Conservation (phyloP, 1,140 invertebrate species). For the Eumeta japonica region DNA sequence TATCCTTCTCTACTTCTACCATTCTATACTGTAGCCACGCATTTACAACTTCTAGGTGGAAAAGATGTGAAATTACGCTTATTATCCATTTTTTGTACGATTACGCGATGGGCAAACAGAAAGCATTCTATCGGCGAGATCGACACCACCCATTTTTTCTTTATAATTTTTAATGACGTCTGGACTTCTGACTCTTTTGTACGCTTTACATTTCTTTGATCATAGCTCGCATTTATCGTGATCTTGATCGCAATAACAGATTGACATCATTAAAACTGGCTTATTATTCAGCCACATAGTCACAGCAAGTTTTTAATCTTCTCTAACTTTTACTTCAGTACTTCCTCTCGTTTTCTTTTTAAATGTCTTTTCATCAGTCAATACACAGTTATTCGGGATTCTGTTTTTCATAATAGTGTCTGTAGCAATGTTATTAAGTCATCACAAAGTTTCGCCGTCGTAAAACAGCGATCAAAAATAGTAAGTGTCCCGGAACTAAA, state of each 20-base stretch:
- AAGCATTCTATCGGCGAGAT: constrained; percentile 16
- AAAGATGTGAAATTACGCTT: constrained; percentile 7
- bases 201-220: constrained; percentile 21
- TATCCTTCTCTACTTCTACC: not conserved
- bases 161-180: constrained; percentile 13
- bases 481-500: constrained; percentile 3
- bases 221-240: constrained; percentile 4
- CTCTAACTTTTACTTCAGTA: too few relatives aligned
- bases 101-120: too few relatives aligned
- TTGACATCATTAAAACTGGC: constrained; percentile 1
- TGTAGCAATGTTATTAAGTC: not conserved
- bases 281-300: constrained; percentile 6
- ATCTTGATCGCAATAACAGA: not conserved
- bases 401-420: constrained; percentile 7
- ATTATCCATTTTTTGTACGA: constrained; percentile 14
- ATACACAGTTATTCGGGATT: not conserved
- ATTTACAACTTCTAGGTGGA: constrained; percentile 3
- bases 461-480: constrained; percentile 6
- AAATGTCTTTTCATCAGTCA: constrained; percentile 7
- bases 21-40: not conserved
- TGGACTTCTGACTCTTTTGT: constrained; percentile 12
- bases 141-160: constrained; percentile 20
- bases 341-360: constrained; percentile 7
- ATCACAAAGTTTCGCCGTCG: not conserved
- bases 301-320: not conserved